Base-by-base conservation (phyloP, 2,888 invertebrate genomes). In the Gortyna flavago region DNA sequence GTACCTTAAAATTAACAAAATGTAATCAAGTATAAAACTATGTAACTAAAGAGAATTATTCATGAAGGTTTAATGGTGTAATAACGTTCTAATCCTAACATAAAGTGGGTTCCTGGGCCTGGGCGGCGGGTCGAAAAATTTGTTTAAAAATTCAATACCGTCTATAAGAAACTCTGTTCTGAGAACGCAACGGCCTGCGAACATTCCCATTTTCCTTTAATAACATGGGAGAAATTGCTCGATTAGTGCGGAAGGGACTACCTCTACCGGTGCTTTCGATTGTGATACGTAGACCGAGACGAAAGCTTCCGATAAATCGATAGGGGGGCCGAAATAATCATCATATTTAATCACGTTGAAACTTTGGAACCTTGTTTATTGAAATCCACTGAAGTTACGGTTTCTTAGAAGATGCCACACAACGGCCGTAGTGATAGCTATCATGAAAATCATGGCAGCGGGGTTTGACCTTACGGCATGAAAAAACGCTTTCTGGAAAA, bases 81-180 rank as follows among this genome's bases (percentile, higher is more conserved):
- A 93, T 95, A 95, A 95, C 92, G 90, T 93, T 94, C 93, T 95
- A 94, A 94, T 93, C 93, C 93, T 92, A 94, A 92, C 93, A 93
- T 93, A 94, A 95, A 95, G 93, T 93, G 93, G 93, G 92, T 91
- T 91, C 90, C 85, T 85, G 89, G 90, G 90, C 88, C 87, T 88
- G 84, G 89, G 90, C 89, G 90, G 92, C 90, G 93, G 94, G 93
- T 92, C 95, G 94, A 95, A 95, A 95, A 95, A 95, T 94, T 95
- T 95, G 95, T 95, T 96, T 95, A 96, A 96, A 96, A 95, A 96
- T 96, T 96, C 95, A 96, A 95, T 95, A 94, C 93, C 94, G 92
- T 94, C 95, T 95, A 95, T 95, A 95, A 95, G 95, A 93, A 95
- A 94, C 94, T 95, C 95, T 72, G 93, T 95, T 94, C 90, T 92